Percentiles rank a stretch among this genome's conserved stretches.
These are phyloP conservation scores for Helicoverpa armigera DNA, from an alignment of 1,140 invertebrate genomes.

Conservation along the genomic window DNA sequence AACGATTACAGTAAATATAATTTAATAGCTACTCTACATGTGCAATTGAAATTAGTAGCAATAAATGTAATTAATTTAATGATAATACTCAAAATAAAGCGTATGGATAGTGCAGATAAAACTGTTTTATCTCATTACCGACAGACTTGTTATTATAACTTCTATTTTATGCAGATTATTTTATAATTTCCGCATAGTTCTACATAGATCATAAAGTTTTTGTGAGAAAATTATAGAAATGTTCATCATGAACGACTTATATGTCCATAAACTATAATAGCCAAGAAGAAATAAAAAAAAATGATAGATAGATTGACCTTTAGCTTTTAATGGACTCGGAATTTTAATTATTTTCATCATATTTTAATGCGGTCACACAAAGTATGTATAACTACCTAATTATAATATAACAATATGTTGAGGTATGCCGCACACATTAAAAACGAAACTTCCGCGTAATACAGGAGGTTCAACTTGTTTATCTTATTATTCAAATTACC, in stretches of 20 bases:
- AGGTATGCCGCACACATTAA: neutral
- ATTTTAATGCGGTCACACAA: too few species aligned
- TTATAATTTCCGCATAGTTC: slow-evolving; percentile 22
- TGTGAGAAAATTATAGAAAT: too few species aligned
- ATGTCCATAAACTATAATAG: too few species aligned
- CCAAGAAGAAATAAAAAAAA: too few species aligned
- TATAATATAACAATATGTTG: neutral
- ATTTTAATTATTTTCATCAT: too few species aligned
- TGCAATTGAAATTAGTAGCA: slow-evolving; percentile 28
- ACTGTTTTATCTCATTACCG: slow-evolving; percentile 24
- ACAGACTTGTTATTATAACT: slow-evolving; percentile 25
- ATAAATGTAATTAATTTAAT: slow-evolving; percentile 38
- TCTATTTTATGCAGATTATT: slow-evolving; percentile 22
- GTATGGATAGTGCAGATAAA: slow-evolving; percentile 34
- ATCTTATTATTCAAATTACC: slow-evolving; percentile 31
- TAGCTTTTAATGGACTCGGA: too few species aligned
- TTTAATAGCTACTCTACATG: slow-evolving; percentile 12
- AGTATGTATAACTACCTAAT: too few species aligned
- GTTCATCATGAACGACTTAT: too few species aligned
- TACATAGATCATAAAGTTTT: neutral
- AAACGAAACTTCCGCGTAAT: slow-evolving; percentile 16
- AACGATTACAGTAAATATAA: slow-evolving; percentile 17
- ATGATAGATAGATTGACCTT: too few species aligned
- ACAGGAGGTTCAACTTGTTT: slow-evolving; percentile 23
- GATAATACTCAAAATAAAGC: slow-evolving; percentile 36